phyloP scores from a whole-genome alignment of 1,140 invertebrate species.

The Lerema accius region DNA sequence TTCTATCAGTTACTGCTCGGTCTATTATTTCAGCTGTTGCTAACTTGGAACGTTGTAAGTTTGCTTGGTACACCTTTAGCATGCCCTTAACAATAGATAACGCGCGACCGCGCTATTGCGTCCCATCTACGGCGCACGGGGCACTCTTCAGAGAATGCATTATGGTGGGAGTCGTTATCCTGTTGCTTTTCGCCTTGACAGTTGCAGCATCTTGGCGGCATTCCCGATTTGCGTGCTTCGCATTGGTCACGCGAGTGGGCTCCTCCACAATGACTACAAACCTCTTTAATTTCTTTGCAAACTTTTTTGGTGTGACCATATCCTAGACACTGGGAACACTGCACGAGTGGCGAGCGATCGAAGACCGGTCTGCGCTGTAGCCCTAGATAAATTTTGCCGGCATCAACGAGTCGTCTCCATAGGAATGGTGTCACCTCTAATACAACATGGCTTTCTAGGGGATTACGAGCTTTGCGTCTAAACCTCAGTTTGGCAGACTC shows the following conservation, averaged over 20 bases:
- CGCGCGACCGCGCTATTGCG: too few relatives aligned
- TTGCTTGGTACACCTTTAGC: not conserved
- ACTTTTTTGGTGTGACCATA: too few relatives aligned
- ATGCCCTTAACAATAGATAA: slow-evolving; percentile 25
- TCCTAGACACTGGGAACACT: too few relatives aligned
- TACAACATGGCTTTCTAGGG: not conserved
- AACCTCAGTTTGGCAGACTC: not conserved
- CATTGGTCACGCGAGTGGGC: too few relatives aligned
- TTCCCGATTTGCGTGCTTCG: not conserved
- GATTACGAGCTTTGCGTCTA: not conserved
- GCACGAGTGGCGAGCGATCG: too few relatives aligned
- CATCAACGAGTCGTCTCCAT: not conserved
- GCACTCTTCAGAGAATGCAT: too few relatives aligned
- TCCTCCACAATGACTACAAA: too few relatives aligned
- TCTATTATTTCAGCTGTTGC: too few relatives aligned
- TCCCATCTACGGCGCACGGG: too few relatives aligned
- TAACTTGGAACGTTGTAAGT: slow-evolving; percentile 18
- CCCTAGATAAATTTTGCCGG: not conserved
- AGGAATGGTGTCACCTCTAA: not conserved
- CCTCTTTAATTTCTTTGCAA: too few relatives aligned
- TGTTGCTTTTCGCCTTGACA: not conserved
- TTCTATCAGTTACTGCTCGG: not conserved
- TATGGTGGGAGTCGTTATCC: too few relatives aligned
- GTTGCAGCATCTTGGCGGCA: slow-evolving; percentile 3
- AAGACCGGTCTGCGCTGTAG: not conserved